Evolutionary conservation across 2,888 invertebrate species (phyloP).

Genomic region (Aleiodes alternator): DNA sequence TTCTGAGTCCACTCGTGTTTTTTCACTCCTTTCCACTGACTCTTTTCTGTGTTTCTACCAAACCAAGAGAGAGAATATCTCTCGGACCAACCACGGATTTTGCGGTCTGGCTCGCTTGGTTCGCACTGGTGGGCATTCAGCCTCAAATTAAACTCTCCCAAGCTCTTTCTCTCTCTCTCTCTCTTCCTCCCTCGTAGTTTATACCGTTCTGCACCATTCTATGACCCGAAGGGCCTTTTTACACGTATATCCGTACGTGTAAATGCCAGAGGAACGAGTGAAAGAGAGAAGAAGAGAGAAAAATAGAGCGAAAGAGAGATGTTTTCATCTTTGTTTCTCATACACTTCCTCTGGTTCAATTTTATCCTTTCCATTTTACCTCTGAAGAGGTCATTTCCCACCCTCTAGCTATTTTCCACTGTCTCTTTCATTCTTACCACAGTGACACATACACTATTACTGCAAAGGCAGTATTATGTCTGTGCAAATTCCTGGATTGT

Average conservation of each 20-base stretch:
- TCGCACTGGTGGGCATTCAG: constrained; percentile 56
- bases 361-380: no score
- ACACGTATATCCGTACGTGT: not conserved
- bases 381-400: no score
- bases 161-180: constrained; percentile 11
- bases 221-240: not conserved
- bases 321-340: no score
- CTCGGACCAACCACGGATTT: constrained; percentile 48
- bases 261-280: not conserved
- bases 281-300: no score
- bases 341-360: no score
- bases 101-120: constrained; percentile 53
- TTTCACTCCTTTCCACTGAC: not conserved
- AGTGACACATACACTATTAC: no score
- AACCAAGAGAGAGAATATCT: constrained; percentile 9
- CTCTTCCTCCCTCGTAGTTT: not conserved
- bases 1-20: not conserved
- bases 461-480: no score
- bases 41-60: no score
- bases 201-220: not conserved
- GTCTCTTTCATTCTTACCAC: no score
- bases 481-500: no score
- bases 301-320: no score
- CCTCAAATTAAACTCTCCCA: constrained; percentile 64
- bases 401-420: no score